phyloP scores from a whole-genome alignment of 2,113 vertebrate genomes.

The Alethe castanea region DNA sequence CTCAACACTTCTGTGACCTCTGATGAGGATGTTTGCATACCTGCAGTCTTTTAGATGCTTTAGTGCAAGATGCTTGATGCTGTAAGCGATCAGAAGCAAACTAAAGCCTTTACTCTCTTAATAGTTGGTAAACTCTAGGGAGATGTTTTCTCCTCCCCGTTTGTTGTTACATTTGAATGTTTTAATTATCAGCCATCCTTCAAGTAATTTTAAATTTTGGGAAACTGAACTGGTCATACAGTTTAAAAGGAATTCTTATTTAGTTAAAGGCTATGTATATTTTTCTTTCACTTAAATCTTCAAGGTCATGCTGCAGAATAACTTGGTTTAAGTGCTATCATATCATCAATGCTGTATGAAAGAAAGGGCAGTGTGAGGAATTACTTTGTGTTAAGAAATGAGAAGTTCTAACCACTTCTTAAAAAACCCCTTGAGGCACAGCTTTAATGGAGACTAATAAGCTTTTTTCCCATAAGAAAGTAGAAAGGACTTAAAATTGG shows the following conservation, averaged over 20 bases:
- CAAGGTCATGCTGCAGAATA: conserved; percentile 16
- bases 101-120: background rate
- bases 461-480: background rate
- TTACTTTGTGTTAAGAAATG: conserved; percentile 3
- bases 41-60: background rate
- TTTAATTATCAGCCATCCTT: background rate
- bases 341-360: conserved; percentile 6
- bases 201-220: background rate
- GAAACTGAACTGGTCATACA: background rate
- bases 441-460: background rate
- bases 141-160: background rate
- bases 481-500: background rate
- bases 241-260: background rate
- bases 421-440: background rate
- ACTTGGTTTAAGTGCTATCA: background rate
- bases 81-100: background rate
- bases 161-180: background rate
- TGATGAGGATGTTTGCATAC: background rate
- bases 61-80: background rate
- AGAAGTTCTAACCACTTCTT: background rate
- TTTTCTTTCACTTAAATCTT: background rate
- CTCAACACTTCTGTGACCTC: background rate
- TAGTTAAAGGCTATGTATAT: background rate
- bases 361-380: background rate
- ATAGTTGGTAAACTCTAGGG: background rate